Conservation (phyloP, 2,797 vertebrate genomes). For the Sebastes iracundus region DNA sequence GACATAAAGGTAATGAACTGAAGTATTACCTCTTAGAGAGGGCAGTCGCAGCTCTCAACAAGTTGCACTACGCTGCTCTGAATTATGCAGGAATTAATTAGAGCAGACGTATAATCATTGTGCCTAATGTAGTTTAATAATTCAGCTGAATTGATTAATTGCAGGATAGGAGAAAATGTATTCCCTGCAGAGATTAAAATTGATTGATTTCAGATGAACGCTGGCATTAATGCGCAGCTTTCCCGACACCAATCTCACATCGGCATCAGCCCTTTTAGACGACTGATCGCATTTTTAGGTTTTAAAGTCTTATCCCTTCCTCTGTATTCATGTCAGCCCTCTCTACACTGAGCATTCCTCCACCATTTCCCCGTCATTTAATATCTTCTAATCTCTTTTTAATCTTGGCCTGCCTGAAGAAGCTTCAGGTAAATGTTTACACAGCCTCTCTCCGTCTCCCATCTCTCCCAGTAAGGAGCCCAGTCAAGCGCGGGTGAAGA, state of each 20-base stretch:
- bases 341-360: background rate
- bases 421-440: slow-evolving; percentile 1
- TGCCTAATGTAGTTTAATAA: slow-evolving; percentile 65
- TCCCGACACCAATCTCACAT: slow-evolving; percentile 16
- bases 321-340: background rate
- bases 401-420: background rate
- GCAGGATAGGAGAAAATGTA: slow-evolving; percentile 26
- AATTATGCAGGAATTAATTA: slow-evolving; percentile 60
- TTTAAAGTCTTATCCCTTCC: background rate
- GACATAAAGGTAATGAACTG: background rate
- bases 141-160: slow-evolving; percentile 63
- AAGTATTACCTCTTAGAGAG: background rate
- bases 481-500: slow-evolving; percentile 93
- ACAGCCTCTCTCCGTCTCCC: background rate
- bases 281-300: background rate
- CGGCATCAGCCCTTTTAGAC: background rate
- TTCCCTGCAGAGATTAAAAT: slow-evolving; percentile 23
- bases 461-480: slow-evolving; percentile 91
- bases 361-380: background rate
- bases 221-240: slow-evolving; percentile 14
- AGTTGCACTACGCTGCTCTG: slow-evolving; percentile 11
- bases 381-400: slow-evolving; percentile 13
- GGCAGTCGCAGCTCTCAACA: background rate
- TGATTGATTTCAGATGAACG: slow-evolving; percentile 41
- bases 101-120: slow-evolving; percentile 45